These are phyloP conservation scores for Recurvirostra avosetta DNA, from an alignment of 2,113 vertebrate species.

Conservation along the genomic window DNA sequence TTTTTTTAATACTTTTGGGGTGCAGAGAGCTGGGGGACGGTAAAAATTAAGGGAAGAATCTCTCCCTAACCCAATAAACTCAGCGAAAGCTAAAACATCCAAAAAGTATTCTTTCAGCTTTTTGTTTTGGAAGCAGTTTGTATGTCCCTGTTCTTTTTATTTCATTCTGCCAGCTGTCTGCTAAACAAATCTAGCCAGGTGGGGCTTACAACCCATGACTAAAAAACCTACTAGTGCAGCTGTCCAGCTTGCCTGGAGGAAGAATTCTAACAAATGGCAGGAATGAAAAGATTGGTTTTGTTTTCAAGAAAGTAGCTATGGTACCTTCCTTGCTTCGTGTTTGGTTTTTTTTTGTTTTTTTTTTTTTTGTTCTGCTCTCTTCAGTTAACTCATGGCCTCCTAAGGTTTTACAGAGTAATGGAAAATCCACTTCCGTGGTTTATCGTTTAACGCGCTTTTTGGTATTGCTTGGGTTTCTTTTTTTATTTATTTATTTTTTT, in stretches of 20 bases:
- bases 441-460: slow-evolving; percentile 21
- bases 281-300: slow-evolving; percentile 79
- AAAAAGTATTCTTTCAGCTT: slow-evolving; percentile 75
- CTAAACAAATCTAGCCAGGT: slow-evolving; percentile 88
- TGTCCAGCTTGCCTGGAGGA: slow-evolving; percentile 85
- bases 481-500: not conserved
- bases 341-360: not conserved
- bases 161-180: slow-evolving; percentile 87
- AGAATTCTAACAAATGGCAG: slow-evolving; percentile 84
- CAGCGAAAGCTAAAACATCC: slow-evolving; percentile 68
- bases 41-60: slow-evolving; percentile 15
- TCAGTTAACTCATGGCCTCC: slow-evolving; percentile 69
- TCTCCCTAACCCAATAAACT: slow-evolving; percentile 42
- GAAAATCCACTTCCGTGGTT: slow-evolving; percentile 50
- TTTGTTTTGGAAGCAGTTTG: slow-evolving; percentile 79
- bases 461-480: slow-evolving; percentile 29
- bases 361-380: slow-evolving; percentile 28
- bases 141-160: slow-evolving; percentile 79
- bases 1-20: not conserved
- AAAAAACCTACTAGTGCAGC: slow-evolving; percentile 84
- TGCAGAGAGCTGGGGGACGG: not conserved
- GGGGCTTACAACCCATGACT: slow-evolving; percentile 87
- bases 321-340: slow-evolving; percentile 70
- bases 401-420: slow-evolving; percentile 62
- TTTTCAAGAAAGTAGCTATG: slow-evolving; percentile 82